Evolutionary conservation across 2,113 vertebrate species (phyloP).

Genomic region (Chlorodrepanis virens): DNA sequence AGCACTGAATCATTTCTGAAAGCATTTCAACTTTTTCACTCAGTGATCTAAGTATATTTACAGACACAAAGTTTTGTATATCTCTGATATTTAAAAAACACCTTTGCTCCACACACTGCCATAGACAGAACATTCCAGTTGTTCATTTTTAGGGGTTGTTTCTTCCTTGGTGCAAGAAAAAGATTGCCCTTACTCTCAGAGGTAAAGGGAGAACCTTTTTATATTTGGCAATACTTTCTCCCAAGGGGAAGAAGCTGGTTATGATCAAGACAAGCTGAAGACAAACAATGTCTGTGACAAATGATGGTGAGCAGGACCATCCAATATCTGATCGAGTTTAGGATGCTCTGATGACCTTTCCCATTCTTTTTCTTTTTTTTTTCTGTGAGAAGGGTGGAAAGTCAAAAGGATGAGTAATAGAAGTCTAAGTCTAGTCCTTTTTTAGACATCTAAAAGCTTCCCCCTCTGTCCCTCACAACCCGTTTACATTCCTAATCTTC

Average conservation of each 20-base stretch:
- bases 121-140: not conserved
- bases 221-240: not conserved
- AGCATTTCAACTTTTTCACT: not conserved
- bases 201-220: not conserved
- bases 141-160: not conserved
- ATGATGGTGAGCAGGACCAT: not conserved
- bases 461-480: slow-evolving; percentile 24
- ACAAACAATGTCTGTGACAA: not conserved
- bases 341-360: not conserved
- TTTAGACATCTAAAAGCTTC: slow-evolving; percentile 20
- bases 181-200: not conserved
- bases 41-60: not conserved
- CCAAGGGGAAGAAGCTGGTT: not conserved
- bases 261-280: not conserved
- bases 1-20: not conserved
- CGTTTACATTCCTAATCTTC: slow-evolving; percentile 53
- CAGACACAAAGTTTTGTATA: not conserved
- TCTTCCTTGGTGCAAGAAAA: not conserved
- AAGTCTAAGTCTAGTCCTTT: not conserved
- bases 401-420: not conserved
- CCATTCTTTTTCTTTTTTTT: not conserved
- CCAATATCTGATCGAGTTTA: not conserved
- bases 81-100: not conserved
- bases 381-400: not conserved
- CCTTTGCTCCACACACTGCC: not conserved